Percentiles rank a stretch among this genome's conserved stretches.
Conservation (phyloP, 2,797 vertebrate genomes). For the Meda fulgida region DNA sequence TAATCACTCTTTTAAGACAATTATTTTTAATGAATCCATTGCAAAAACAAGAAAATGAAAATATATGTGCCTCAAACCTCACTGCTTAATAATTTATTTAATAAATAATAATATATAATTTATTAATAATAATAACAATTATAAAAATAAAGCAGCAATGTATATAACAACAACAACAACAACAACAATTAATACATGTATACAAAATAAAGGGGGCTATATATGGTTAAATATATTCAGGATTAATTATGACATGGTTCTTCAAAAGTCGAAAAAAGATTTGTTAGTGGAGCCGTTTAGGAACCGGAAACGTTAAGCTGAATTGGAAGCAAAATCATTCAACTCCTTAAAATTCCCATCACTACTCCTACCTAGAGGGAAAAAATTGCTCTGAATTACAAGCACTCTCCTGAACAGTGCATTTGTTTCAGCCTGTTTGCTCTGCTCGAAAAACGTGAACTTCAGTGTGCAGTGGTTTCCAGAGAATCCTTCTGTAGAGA, state of each 20-base stretch:
- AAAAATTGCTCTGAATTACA: slow-evolving; percentile 26
- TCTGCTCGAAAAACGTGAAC: not conserved
- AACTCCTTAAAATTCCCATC: not conserved
- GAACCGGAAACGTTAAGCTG: not conserved
- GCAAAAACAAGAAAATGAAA: not conserved
- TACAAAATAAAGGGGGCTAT: not conserved
- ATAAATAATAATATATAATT: no score
- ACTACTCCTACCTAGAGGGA: not conserved
- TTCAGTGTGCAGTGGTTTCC: not conserved
- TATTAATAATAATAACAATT: no score
- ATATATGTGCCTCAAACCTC: no score
- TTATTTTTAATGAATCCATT: not conserved
- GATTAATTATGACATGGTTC: not conserved
- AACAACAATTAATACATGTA: not conserved
- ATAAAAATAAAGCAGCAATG: no score
- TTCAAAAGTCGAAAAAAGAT: not conserved
- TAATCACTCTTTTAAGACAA: not conserved
- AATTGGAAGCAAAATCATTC: not conserved
- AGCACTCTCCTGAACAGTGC: not conserved
- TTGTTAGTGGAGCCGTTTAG: not conserved
- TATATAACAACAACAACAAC: no score
- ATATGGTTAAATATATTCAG: not conserved
- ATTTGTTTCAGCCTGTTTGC: slow-evolving; percentile 8
- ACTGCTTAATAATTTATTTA: no score
- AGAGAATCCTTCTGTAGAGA: not conserved